Percentiles rank a stretch among this genome's conserved stretches.
These are phyloP conservation scores for Eupeodes luniger DNA, from an alignment of 2,888 invertebrate genomes.

Conservation along the genomic window DNA sequence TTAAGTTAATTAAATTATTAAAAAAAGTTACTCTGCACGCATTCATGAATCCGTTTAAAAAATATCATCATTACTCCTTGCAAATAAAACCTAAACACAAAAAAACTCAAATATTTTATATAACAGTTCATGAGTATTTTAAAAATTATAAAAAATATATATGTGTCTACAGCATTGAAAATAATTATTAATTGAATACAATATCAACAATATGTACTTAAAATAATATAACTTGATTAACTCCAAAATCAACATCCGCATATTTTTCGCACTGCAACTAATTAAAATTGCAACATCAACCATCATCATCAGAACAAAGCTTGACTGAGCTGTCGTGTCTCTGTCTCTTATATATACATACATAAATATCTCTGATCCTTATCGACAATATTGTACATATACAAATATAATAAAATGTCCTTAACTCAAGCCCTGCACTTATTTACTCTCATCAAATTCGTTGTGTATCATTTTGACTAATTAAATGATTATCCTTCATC, in stretches of 20 bases:
- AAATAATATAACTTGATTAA: constrained; percentile 44
- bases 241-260: constrained; percentile 37
- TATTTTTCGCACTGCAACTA: constrained; percentile 40
- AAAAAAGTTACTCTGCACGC: too few relatives aligned
- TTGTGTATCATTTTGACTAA: constrained; percentile 57
- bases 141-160: background rate
- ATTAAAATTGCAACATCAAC: constrained; percentile 57
- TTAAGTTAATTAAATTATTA: too few relatives aligned
- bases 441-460: constrained; percentile 30
- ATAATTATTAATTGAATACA: constrained; percentile 20
- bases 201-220: constrained; percentile 20
- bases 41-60: too few relatives aligned
- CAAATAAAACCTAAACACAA: too few relatives aligned
- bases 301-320: background rate
- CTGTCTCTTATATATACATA: too few relatives aligned
- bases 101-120: too few relatives aligned
- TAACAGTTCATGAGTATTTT: background rate
- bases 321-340: background rate
- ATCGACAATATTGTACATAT: too few relatives aligned
- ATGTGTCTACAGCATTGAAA: background rate
- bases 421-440: constrained; percentile 10
- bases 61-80: too few relatives aligned
- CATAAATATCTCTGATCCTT: background rate
- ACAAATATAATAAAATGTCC: background rate
- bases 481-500: constrained; percentile 73